Evolutionary conservation across 2,113 vertebrate species (phyloP).

Genomic region (Bambusicola thoracicus): DNA sequence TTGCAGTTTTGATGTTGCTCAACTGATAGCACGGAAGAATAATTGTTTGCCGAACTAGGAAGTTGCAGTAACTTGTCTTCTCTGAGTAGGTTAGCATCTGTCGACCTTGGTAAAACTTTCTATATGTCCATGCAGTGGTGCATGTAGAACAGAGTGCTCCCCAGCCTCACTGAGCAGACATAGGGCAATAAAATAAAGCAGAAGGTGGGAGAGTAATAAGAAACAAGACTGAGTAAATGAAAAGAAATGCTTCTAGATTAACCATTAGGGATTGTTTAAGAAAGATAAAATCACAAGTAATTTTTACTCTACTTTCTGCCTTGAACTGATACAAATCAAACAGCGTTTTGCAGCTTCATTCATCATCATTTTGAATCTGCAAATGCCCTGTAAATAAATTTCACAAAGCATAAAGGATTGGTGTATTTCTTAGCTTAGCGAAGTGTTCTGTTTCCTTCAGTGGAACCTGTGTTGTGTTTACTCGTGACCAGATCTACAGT

Average conservation of each 20-base stretch:
- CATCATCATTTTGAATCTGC: not conserved
- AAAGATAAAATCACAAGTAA: not conserved
- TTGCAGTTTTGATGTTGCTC: not conserved
- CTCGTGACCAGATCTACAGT: not conserved
- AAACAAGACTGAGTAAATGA: not conserved
- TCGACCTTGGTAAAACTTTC: not conserved
- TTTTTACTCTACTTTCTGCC: not conserved
- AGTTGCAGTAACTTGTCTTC: not conserved
- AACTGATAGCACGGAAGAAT: not conserved
- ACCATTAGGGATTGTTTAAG: not conserved
- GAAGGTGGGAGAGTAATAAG: not conserved
- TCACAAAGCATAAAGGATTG: not conserved
- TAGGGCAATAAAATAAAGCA: not conserved
- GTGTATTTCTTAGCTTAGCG: slow-evolving; percentile 2
- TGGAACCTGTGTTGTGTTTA: not conserved
- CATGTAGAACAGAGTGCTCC: slow-evolving; percentile 6
- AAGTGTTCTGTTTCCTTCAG: not conserved
- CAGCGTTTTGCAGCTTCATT: not conserved
- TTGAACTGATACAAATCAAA: not conserved
- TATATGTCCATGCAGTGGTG: not conserved
- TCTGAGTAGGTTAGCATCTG: not conserved
- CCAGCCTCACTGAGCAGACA: not conserved
- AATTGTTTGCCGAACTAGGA: slow-evolving; percentile 2
- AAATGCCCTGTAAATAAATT: slow-evolving; percentile 34
- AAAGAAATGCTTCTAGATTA: not conserved